phyloP scores from a whole-genome alignment of 2,797 vertebrate species.

The Helarctos malayanus region DNA sequence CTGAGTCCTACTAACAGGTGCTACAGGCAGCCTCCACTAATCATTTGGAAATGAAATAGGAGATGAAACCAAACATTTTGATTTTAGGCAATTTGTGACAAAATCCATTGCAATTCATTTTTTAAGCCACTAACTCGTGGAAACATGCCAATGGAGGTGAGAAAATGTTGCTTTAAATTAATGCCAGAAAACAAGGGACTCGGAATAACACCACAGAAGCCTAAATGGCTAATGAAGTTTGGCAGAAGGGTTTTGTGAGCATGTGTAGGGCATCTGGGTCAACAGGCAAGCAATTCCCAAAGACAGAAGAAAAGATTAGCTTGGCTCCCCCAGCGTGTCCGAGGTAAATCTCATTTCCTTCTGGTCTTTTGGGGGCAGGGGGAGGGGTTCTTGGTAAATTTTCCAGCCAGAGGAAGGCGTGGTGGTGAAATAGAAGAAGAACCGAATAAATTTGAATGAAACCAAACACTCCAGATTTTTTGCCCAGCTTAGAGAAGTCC shows the following conservation, averaged over 20 bases:
- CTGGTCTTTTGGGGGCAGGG: background rate
- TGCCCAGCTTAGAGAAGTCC: background rate
- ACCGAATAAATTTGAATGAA: background rate
- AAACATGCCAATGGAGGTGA: constrained; percentile 44
- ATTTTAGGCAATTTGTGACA: constrained; percentile 64
- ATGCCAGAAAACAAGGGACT: constrained; percentile 55
- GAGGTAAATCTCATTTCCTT: background rate
- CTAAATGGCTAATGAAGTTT: constrained; percentile 4
- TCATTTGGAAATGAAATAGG: constrained; percentile 59
- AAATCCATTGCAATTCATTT: constrained; percentile 52
- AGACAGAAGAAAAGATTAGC: background rate
- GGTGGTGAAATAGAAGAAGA: background rate
- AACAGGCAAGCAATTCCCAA: background rate
- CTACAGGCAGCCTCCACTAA: background rate
- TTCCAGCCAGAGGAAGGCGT: background rate
- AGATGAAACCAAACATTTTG: constrained; percentile 66
- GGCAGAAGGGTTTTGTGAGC: constrained; percentile 52
- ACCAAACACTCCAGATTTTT: background rate
- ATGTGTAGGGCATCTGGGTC: background rate
- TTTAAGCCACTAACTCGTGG: background rate
- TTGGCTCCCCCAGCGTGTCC: accelerated
- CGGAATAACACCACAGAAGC: background rate
- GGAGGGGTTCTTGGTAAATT: background rate
- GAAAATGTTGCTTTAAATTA: constrained; percentile 63
- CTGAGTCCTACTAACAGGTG: background rate